phyloP scores from a whole-genome alignment of 2,888 invertebrate genomes.

The Odontomyia ornata region DNA sequence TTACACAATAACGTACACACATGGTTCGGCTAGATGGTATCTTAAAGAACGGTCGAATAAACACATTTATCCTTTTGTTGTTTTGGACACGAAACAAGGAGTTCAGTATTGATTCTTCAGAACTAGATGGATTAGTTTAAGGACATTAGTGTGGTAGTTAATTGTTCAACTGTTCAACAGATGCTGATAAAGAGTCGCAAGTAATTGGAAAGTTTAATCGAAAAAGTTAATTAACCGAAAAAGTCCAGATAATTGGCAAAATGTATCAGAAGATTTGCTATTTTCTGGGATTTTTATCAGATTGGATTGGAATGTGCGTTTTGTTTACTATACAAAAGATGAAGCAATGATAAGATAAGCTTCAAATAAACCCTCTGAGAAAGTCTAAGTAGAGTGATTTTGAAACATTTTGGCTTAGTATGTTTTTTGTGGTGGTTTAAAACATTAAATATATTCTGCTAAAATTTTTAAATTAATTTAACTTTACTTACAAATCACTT shows the following conservation, averaged over 20 bases:
- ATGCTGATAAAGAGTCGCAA: conserved; percentile 7
- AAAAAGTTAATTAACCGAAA: conserved; percentile 1
- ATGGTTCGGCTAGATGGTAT: neutral
- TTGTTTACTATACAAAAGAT: no score
- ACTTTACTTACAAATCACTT: no score
- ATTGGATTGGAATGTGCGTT: no score
- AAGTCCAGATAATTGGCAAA: neutral
- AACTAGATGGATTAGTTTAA: conserved; percentile 35
- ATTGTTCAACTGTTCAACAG: conserved; percentile 24
- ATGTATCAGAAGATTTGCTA: no score
- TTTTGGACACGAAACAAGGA: conserved; percentile 23
- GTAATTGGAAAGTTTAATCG: conserved; percentile 24
- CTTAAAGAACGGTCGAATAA: conserved; percentile 37
- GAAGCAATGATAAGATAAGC: no score
- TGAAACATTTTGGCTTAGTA: no score
- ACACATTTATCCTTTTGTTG: conserved; percentile 32
- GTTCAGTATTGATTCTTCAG: neutral
- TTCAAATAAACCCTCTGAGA: no score
- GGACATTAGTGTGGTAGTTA: conserved; percentile 15
- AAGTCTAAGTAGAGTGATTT: no score
- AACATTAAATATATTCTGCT: no score
- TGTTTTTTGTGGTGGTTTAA: no score
- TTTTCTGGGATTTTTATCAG: no score
- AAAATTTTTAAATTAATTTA: no score
- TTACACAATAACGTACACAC: conserved; percentile 2